Base-by-base conservation (phyloP, 2,888 invertebrate genomes). In the Erebia epiphron region DNA sequence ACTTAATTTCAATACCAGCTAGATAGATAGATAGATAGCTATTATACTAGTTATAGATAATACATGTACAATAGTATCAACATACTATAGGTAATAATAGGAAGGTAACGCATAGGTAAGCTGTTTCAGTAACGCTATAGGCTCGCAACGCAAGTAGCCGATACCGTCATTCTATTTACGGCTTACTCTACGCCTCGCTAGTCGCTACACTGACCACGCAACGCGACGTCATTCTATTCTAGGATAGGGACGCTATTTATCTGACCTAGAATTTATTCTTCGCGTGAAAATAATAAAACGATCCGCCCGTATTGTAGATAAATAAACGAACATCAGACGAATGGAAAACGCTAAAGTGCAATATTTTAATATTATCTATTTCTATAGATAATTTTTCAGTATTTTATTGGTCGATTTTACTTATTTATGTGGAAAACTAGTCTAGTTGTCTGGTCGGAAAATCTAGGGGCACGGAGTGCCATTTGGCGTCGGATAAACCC, bases 401-500 rank as follows among this genome's bases (percentile, higher is more conserved):
- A 63, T 67, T 57, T 66, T 57, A 56, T 52, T 66, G 26, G 49
- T 57, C 9, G 49, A 56, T 58, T 65, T 74, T 52, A 68, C 64
- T 73, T 75, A 76, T 79, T 84, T 81, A 82, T 80, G 79, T 78
- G 89, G 85, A 87, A 91, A 91, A 87, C 83, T 83, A 80, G 79
- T 82, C 82, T 79, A 67, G 61, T 52, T 68, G 49, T 80, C 82
- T 76, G 80, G 82, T 88, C 87, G 92, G 92, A 92, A 93, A 93
- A 90, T 89, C 86, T 88, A 87, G 89, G 83, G 85, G 86, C 86
- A 86, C 83, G 83, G 83, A 86, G 86, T 86, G 90, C 86, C 89
- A 86, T 80, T 83, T 86, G 83, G 88, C 92, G 90, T 92, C 93
- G 92, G 93, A 92, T 93, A 93, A 93, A 93, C 93, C 92, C 93